Percentiles rank a stretch among this genome's conserved stretches.
phyloP scores from a whole-genome alignment of 2,113 vertebrate species.

The Hippocampus abdominalis region DNA sequence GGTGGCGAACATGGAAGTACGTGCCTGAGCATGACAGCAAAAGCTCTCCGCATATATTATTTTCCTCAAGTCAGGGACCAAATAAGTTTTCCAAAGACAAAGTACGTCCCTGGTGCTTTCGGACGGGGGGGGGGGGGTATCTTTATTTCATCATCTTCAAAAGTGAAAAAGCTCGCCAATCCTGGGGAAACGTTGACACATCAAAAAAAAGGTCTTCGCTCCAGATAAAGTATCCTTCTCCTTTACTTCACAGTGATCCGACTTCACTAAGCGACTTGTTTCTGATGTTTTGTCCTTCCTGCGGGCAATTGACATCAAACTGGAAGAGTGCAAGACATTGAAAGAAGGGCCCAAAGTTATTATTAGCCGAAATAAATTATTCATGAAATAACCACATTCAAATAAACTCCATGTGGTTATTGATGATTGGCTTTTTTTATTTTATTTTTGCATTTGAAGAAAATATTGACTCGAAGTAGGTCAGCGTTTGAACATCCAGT shows the following conservation, averaged over 20 bases:
- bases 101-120: not conserved
- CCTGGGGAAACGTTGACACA: conserved; percentile 17
- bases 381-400: too few species aligned
- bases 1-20: conserved; percentile 3
- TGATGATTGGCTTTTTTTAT: too few species aligned
- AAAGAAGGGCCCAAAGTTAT: not conserved
- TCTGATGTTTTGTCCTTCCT: conserved; percentile 33
- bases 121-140: conserved; percentile 3
- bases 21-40: conserved; percentile 1
- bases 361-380: not conserved
- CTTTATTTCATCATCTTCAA: conserved; percentile 22
- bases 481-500: too few species aligned
- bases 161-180: conserved; percentile 30
- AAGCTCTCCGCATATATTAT: not conserved
- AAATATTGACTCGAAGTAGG: too few species aligned
- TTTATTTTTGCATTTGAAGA: too few species aligned
- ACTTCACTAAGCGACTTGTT: conserved; percentile 12
- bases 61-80: not conserved
- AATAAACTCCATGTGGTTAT: too few species aligned
- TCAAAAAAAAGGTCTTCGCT: conserved; percentile 19
- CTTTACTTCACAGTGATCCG: not conserved
- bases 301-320: conserved; percentile 12
- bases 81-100: not conserved
- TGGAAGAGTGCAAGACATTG: not conserved
- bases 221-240: conserved; percentile 17